Percentiles rank a stretch among this genome's conserved stretches.
Evolutionary conservation across 2,888 invertebrate genomes (phyloP).

Genomic region (Drosophila glabriapex): DNA sequence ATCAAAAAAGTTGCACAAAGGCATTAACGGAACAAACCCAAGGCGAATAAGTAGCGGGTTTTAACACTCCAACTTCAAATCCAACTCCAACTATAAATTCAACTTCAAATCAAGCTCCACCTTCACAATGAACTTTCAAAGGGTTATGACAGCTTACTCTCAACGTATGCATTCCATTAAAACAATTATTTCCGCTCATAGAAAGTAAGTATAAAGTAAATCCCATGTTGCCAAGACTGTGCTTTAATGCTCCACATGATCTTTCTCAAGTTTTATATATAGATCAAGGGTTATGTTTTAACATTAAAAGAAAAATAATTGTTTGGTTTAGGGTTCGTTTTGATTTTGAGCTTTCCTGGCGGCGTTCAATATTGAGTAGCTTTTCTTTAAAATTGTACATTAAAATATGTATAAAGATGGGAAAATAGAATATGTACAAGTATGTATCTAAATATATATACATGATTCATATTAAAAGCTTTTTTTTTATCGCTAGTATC

Average conservation of each 20-base stretch:
- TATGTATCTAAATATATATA: background rate
- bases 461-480: background rate
- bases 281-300: background rate
- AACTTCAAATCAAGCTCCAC: background rate
- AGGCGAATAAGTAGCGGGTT: slow-evolving; percentile 19
- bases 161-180: background rate
- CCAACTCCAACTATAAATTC: slow-evolving; percentile 5
- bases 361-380: background rate
- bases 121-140: background rate
- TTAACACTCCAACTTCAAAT: slow-evolving; percentile 27
- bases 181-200: background rate
- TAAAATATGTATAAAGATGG: too few relatives aligned
- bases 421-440: background rate
- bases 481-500: background rate
- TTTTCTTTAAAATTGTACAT: too few relatives aligned
- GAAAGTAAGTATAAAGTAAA: background rate
- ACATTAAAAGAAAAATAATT: background rate
- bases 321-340: background rate
- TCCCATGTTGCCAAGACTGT: background rate
- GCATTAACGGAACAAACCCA: slow-evolving; percentile 14
- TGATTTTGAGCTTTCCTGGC: background rate
- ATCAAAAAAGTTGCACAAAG: slow-evolving; percentile 39
- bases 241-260: background rate
- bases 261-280: background rate
- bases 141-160: background rate